Evolutionary conservation across 1,140 invertebrate species (phyloP), one percentile per base, ranked within the genome.

Genomic region (Trissolcus basalis): DNA sequence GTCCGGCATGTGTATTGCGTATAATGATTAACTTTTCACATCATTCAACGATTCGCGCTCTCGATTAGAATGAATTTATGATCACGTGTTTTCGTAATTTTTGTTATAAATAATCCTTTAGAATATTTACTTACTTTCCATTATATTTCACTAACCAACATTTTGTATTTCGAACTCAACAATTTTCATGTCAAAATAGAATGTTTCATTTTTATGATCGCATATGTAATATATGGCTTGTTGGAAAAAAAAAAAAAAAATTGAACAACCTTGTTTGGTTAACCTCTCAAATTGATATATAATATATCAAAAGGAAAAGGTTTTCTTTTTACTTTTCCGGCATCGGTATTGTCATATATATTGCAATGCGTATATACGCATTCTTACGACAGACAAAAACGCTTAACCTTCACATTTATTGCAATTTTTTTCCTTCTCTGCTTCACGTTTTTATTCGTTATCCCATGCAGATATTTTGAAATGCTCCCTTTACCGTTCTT

Each of bases 311-410:
- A n/a, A n/a, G n/a, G n/a, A n/a, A n/a, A n/a, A n/a, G n/a, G n/a
- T n/a, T n/a, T n/a, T n/a, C n/a, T n/a, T n/a, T n/a, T n/a, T n/a
- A n/a, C 19, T 27, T 27, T 27, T 43, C 35, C 11, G 1, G 10
- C 8, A 7, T 33, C 12, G n/a, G 6, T 56, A 8, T 56, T 72
- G 64, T 72, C 60, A 44, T 72, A 72, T 54, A 44, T 72, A 72
- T 54, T 48, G 69, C 60, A 72, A 59, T 43, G 9, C 39, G 19
- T 60, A 54, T 44, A 58, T n/a, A n/a, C n/a, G n/a, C n/a, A n/a
- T n/a, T n/a, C n/a, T 72, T 72, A 54, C 69, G 69, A 65, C 60
- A 65, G 60, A 65, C 54, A 41, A 36, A 72, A 72, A 72, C 45
- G 13, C 12, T 44, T 16, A 16, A 71, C 68, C 69, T 72, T 72